Conservation (phyloP, 2,113 vertebrate species). For the Murina feae region DNA sequence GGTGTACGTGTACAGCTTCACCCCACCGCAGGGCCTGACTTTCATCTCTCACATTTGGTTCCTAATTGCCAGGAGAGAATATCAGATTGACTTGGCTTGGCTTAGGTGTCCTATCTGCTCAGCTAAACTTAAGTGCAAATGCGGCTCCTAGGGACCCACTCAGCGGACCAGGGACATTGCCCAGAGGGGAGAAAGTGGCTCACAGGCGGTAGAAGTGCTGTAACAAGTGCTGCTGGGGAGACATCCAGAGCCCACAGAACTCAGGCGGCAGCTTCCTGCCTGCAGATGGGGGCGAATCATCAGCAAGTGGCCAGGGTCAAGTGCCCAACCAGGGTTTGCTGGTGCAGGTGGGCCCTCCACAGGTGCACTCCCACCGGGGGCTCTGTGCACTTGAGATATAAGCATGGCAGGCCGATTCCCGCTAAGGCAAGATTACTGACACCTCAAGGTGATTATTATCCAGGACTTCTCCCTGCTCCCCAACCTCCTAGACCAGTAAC, state of each 20-base stretch:
- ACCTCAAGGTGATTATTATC: not conserved
- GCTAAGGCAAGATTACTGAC: not conserved
- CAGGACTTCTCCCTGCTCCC: not conserved
- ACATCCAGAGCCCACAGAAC: not conserved
- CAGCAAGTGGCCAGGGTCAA: not conserved
- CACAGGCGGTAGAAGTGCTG: not conserved
- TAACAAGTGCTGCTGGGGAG: not conserved
- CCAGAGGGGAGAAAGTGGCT: not conserved
- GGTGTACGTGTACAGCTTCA: not conserved
- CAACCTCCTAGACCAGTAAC: not conserved
- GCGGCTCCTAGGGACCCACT: not conserved
- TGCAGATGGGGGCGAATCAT: not conserved
- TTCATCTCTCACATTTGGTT: not conserved
- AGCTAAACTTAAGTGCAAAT: not conserved
- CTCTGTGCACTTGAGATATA: not conserved
- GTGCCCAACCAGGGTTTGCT: not conserved
- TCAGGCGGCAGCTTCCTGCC: not conserved
- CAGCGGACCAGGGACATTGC: not conserved
- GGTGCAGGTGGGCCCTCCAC: not conserved
- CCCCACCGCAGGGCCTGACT: not conserved
- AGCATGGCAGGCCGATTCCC: not conserved
- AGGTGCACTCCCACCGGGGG: not conserved
- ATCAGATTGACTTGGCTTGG: not conserved
- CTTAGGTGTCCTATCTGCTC: not conserved
- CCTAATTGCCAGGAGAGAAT: not conserved